A percentile compares a stretch with the other conserved stretches of the same genome.
Evolutionary conservation across 2,888 invertebrate species (phyloP).

Genomic region (Cantharis nigra): DNA sequence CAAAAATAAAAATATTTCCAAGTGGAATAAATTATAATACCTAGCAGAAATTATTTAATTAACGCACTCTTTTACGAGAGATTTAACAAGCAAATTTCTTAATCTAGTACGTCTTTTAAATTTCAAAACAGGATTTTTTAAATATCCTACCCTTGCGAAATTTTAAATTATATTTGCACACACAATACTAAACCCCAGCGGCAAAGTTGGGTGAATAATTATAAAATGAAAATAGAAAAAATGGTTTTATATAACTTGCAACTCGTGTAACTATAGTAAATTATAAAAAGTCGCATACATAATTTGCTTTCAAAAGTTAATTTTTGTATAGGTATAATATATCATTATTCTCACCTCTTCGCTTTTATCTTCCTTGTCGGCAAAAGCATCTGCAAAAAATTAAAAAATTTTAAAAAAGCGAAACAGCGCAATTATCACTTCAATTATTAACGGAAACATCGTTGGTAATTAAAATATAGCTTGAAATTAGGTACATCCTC

Average conservation of each 20-base stretch:
- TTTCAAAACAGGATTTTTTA: neutral
- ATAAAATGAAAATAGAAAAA: neutral
- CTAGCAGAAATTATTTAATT: neutral
- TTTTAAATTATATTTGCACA: neutral
- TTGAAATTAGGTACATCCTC: conserved; percentile 1
- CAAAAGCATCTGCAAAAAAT: conserved; percentile 33
- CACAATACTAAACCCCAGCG: neutral
- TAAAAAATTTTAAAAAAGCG: conserved; percentile 4
- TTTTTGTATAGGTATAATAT: neutral
- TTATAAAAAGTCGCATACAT: neutral
- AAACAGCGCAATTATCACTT: conserved; percentile 10
- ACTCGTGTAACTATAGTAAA: neutral
- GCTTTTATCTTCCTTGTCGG: conserved; percentile 36
- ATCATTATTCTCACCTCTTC: conserved; percentile 31
- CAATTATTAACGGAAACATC: conserved; percentile 21
- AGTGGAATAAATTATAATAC: neutral
- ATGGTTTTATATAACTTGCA: neutral
- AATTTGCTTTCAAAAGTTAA: neutral
- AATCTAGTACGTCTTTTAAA: neutral
- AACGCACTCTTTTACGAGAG: neutral
- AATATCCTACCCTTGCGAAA: neutral
- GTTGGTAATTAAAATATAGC: neutral
- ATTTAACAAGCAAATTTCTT: neutral
- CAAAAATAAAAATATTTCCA: neutral
- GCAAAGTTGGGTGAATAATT: neutral